These are phyloP conservation scores for Resseliella maxima DNA, from an alignment of 2,888 invertebrate genomes.

Conservation along the genomic window DNA sequence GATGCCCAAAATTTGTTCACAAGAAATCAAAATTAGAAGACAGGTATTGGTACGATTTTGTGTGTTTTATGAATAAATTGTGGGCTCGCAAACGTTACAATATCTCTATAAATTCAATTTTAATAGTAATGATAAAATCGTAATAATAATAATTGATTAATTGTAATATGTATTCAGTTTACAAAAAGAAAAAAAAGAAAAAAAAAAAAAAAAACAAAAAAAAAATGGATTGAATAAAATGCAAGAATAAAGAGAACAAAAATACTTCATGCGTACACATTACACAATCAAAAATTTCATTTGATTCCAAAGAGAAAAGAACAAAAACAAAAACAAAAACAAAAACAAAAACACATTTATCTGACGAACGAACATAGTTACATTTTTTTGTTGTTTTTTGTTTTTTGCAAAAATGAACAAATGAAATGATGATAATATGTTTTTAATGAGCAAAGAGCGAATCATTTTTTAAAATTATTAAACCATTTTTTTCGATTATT, in stretches of 20 bases:
- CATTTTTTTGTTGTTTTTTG: neutral
- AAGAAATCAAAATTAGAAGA: neutral
- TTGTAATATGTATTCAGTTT: slow-evolving; percentile 51
- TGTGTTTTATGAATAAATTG: neutral
- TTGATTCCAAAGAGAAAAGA: slow-evolving; percentile 39
- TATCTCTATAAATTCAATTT: slow-evolving; percentile 48
- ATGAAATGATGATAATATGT: slow-evolving; percentile 41
- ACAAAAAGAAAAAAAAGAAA: neutral
- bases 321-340: neutral
- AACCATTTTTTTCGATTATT: slow-evolving; percentile 20
- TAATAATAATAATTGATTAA: slow-evolving; percentile 53
- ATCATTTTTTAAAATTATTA: slow-evolving; percentile 4
- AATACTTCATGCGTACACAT: slow-evolving; percentile 44
- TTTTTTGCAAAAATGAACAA: slow-evolving; percentile 1
- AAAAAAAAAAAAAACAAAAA: too few species aligned
- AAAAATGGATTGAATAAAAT: neutral
- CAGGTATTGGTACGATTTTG: neutral
- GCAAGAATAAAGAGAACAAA: slow-evolving; percentile 37
- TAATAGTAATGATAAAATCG: slow-evolving; percentile 51
- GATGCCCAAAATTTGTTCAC: neutral
- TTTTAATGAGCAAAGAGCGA: slow-evolving; percentile 51
- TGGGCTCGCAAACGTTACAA: slow-evolving; percentile 34
- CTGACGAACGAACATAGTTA: slow-evolving; percentile 29
- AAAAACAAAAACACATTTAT: slow-evolving; percentile 29
- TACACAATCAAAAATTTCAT: slow-evolving; percentile 44